Percentiles rank a stretch among this genome's conserved stretches.
Conservation (phyloP, 2,113 vertebrate genomes). For the Ictalurus furcatus region DNA sequence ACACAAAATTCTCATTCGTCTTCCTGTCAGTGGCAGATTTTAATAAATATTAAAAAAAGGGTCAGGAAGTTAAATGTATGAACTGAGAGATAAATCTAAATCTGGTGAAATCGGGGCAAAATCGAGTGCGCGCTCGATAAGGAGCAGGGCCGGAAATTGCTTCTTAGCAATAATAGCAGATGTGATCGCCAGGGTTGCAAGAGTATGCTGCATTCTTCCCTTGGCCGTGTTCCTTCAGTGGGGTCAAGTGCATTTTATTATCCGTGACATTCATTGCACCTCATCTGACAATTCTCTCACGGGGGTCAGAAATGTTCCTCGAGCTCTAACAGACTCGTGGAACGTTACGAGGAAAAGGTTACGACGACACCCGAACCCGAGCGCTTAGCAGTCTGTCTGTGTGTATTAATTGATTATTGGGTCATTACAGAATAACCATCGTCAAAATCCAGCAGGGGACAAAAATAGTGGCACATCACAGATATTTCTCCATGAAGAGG, state of each 20-base stretch:
- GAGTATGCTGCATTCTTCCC: background rate
- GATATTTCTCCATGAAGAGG: background rate
- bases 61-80: constrained; percentile 48
- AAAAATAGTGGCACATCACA: background rate
- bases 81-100: constrained; percentile 35
- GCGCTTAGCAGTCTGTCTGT: constrained; percentile 18
- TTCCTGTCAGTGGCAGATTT: constrained; percentile 58
- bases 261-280: constrained; percentile 45
- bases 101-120: constrained; percentile 17
- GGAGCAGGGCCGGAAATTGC: constrained; percentile 7
- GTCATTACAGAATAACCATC: constrained; percentile 24
- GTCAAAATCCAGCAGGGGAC: background rate
- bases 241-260: constrained; percentile 50
- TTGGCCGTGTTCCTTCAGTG: constrained; percentile 25
- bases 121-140: constrained; percentile 10
- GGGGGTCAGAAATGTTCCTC: constrained; percentile 35
- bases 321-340: constrained; percentile 35
- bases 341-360: constrained; percentile 34
- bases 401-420: constrained; percentile 43
- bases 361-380: constrained; percentile 30
- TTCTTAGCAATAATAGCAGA: constrained; percentile 41
- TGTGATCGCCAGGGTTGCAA: constrained; percentile 21
- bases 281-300: constrained; percentile 45
- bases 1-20: constrained; percentile 55
- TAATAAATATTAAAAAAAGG: constrained; percentile 43